phyloP scores from a whole-genome alignment of 2,888 invertebrate species.

The Gymnosoma rotundatum region DNA sequence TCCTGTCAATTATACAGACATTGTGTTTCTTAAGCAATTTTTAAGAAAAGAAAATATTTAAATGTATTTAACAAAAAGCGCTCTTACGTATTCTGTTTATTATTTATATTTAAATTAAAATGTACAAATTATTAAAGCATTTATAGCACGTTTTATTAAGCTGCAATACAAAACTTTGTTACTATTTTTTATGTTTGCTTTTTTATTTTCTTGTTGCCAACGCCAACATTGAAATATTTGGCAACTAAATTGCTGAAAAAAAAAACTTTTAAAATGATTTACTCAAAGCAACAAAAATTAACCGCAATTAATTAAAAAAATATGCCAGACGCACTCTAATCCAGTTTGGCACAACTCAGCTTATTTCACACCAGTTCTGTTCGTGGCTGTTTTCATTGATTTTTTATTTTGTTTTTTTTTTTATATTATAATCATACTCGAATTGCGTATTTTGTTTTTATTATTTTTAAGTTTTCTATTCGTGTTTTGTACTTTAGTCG shows the following conservation, averaged over 20 bases:
- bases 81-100: not conserved
- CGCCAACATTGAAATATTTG: slow-evolving; percentile 57
- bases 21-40: no score
- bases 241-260: slow-evolving; percentile 19
- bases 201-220: slow-evolving; percentile 11
- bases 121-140: not conserved
- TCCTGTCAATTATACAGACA: no score
- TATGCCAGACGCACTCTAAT: slow-evolving; percentile 46
- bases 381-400: slow-evolving; percentile 47
- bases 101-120: not conserved
- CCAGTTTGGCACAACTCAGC: slow-evolving; percentile 7
- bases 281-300: slow-evolving; percentile 24
- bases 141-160: slow-evolving; percentile 36
- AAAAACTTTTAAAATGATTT: not conserved
- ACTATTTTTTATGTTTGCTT: not conserved
- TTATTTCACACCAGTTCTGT: slow-evolving; percentile 24
- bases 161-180: slow-evolving; percentile 30
- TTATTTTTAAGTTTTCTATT: slow-evolving; percentile 10
- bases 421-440: slow-evolving; percentile 17
- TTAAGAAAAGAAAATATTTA: no score
- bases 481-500: slow-evolving; percentile 39
- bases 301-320: slow-evolving; percentile 57
- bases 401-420: not conserved
- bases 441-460: slow-evolving; percentile 62
- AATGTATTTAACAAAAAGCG: not conserved